Conservation (phyloP, 2,113 vertebrate species). For the Prochilodus magdalenae region DNA sequence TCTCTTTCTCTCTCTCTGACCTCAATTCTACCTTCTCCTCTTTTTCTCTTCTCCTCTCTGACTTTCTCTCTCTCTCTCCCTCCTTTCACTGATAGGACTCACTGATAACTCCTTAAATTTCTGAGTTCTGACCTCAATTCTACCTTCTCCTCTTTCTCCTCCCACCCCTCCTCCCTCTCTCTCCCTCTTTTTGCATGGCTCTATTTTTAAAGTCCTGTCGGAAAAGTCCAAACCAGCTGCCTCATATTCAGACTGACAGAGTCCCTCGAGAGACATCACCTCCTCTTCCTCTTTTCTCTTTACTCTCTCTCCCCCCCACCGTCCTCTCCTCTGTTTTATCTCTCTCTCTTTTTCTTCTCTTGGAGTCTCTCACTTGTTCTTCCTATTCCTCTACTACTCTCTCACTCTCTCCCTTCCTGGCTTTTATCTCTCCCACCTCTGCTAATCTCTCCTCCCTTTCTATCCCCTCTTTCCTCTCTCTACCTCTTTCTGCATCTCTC, state of each 20-base stretch:
- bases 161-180: neutral
- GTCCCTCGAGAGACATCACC: conserved; percentile 45
- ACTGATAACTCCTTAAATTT: too few relatives aligned
- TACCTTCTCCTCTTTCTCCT: neutral
- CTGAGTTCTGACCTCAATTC: too few relatives aligned
- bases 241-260: conserved; percentile 49
- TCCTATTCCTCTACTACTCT: neutral
- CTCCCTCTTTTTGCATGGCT: conserved; percentile 61
- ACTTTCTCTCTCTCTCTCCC: neutral
- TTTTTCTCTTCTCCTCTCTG: neutral
- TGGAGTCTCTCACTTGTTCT: neutral
- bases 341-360: neutral
- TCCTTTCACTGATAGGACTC: too few relatives aligned
- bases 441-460: neutral
- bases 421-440: neutral
- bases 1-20: neutral
- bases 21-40: too few relatives aligned
- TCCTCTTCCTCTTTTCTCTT: conserved; percentile 21
- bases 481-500: neutral
- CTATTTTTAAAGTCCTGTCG: conserved; percentile 73
- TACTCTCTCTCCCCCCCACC: conserved; percentile 16
- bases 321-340: too few relatives aligned
- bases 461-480: neutral
- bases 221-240: conserved; percentile 66
- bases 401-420: neutral